These are phyloP conservation scores for Antidorcas marsupialis DNA, from an alignment of 2,113 vertebrate genomes.

Conservation along the genomic window DNA sequence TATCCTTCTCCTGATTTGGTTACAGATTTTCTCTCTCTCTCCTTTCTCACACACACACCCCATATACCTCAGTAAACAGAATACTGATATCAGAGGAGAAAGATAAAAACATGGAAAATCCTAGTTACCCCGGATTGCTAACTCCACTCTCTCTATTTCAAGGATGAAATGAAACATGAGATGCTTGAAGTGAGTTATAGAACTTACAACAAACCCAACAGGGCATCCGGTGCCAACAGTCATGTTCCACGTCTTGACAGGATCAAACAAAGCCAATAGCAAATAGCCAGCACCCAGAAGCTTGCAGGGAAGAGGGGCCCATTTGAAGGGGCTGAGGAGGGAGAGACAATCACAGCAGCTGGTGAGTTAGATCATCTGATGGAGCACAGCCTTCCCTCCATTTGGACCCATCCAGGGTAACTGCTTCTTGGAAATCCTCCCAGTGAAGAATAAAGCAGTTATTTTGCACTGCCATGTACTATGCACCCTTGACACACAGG, in stretches of 20 bases:
- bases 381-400: not conserved
- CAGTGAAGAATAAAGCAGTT: not conserved
- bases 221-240: no score
- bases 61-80: not conserved
- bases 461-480: not conserved
- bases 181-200: not conserved
- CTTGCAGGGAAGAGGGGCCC: not conserved
- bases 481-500: not conserved
- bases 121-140: not conserved
- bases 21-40: not conserved
- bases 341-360: not conserved
- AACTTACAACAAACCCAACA: not conserved
- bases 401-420: not conserved
- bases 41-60: not conserved
- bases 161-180: not conserved
- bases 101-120: not conserved
- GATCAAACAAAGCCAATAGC: not conserved
- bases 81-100: slow-evolving; percentile 6
- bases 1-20: not conserved
- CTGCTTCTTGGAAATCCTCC: not conserved
- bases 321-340: not conserved
- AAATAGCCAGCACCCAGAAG: no score
- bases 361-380: not conserved
- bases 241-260: not conserved
- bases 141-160: not conserved